Percentiles rank a stretch among this genome's conserved stretches.
These are phyloP conservation scores for Taenaris catops DNA, from an alignment of 2,888 invertebrate genomes.

Conservation along the genomic window DNA sequence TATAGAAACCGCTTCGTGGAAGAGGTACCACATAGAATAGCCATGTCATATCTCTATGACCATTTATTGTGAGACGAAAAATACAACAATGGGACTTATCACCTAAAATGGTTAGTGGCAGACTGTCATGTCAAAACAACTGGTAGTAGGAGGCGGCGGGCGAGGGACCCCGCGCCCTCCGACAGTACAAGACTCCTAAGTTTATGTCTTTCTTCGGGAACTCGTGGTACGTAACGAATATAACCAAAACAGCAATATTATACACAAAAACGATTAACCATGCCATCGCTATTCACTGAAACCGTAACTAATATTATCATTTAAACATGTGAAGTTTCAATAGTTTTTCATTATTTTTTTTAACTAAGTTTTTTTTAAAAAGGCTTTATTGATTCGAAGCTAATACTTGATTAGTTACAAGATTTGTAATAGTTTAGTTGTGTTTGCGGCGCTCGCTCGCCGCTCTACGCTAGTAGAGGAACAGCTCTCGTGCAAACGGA, in stretches of 20 bases:
- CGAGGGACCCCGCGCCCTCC: conserved; percentile 25
- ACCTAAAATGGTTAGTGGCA: conserved; percentile 78
- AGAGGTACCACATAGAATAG: too few species aligned
- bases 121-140: conserved; percentile 69
- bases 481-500: conserved; percentile 33
- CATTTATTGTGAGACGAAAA: conserved; percentile 81
- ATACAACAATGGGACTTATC: conserved; percentile 80
- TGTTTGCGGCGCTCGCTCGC: conserved; percentile 43
- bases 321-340: conserved; percentile 74
- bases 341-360: conserved; percentile 57
- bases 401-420: conserved; percentile 79
- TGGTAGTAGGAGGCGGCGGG: conserved; percentile 36
- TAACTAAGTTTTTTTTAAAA: conserved; percentile 70
- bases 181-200: conserved; percentile 54
- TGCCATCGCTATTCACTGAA: conserved; percentile 68
- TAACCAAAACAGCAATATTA: conserved; percentile 64
- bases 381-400: conserved; percentile 79
- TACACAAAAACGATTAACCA: conserved; percentile 70
- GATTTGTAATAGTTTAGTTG: conserved; percentile 73
- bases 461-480: conserved; percentile 26
- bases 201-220: conserved; percentile 78
- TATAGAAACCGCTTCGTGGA: too few species aligned
- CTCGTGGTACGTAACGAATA: conserved; percentile 70
- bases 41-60: conserved; percentile 25
- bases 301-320: conserved; percentile 68